Conservation (phyloP, 2,113 vertebrate genomes). For the Hippocampus zosterae region DNA sequence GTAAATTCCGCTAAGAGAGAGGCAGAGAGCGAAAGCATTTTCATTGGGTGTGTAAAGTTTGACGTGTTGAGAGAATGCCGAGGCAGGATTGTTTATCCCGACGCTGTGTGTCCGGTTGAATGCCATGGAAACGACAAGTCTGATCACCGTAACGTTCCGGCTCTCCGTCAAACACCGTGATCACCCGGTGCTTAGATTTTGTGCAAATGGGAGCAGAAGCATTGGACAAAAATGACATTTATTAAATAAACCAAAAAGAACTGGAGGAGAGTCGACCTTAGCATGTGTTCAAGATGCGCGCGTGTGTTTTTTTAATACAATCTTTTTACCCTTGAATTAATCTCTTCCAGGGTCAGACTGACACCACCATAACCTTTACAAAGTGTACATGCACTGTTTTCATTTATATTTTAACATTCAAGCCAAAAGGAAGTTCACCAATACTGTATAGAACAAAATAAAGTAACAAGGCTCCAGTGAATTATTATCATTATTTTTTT, state of each 20-base stretch:
- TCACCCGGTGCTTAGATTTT: background rate
- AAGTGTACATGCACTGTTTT: background rate
- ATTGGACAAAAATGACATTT: background rate
- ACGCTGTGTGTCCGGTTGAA: constrained; percentile 29
- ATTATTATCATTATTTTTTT: background rate
- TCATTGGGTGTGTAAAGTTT: constrained; percentile 54
- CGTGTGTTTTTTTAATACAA: background rate
- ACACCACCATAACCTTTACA: background rate
- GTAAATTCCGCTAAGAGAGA: constrained; percentile 36
- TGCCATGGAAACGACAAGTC: constrained; percentile 24
- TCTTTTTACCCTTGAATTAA: background rate
- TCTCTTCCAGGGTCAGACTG: background rate
- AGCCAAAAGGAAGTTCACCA: background rate
- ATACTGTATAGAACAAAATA: background rate
- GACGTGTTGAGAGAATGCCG: constrained; percentile 14
- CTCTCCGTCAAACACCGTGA: constrained; percentile 12
- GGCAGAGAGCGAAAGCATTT: constrained; percentile 5
- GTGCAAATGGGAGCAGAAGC: background rate
- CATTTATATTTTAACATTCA: background rate
- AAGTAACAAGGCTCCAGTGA: background rate
- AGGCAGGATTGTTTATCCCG: constrained; percentile 26
- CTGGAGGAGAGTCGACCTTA: background rate
- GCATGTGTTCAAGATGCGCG: background rate
- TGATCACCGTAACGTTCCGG: constrained; percentile 22
- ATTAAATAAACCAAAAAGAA: background rate